Evolutionary conservation across 1,140 invertebrate species (phyloP).

Genomic region (Carcinoscorpius rotundicauda): DNA sequence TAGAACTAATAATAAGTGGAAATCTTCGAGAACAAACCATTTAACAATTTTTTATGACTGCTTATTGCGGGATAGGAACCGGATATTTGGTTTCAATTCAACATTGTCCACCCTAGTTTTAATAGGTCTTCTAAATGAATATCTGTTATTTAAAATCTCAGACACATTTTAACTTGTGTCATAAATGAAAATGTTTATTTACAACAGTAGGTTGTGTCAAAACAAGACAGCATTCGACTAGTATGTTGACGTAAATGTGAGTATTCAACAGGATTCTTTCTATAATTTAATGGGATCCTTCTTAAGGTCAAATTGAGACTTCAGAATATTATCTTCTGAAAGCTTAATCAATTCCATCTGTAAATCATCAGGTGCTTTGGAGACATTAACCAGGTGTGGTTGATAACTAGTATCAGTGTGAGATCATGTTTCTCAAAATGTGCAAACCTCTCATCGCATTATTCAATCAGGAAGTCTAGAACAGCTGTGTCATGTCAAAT

Average conservation of each 20-base stretch:
- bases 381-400: constrained; percentile 3
- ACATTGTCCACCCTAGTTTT: background rate
- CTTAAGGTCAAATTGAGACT: background rate
- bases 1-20: too few species aligned
- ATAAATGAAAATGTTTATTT: constrained; percentile 1
- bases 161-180: background rate
- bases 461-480: background rate
- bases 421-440: constrained; percentile 2
- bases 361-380: background rate
- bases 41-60: background rate
- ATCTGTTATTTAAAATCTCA: background rate
- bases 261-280: background rate
- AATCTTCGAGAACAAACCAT: too few species aligned
- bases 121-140: background rate
- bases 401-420: background rate
- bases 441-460: constrained; percentile 1
- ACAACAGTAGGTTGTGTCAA: background rate
- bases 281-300: background rate
- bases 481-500: background rate
- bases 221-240: background rate
- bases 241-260: background rate
- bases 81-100: background rate
- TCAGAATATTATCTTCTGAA: constrained; percentile 4
- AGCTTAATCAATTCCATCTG: constrained; percentile 1
- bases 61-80: background rate